Conservation (phyloP, 2,888 invertebrate species). For the Onthophagus sagittarius region DNA sequence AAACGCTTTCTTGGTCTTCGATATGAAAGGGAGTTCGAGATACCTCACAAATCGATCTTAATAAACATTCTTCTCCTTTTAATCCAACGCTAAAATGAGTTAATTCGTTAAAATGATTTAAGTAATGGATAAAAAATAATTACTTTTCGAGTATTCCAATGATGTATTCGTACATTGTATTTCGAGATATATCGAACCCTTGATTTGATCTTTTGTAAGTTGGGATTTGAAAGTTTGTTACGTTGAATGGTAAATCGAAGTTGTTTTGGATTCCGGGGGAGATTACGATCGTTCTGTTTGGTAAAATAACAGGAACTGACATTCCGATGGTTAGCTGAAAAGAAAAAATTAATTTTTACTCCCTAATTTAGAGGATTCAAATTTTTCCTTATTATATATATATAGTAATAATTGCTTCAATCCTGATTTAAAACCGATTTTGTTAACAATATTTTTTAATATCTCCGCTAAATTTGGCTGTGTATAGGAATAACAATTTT, state of each 20-base stretch:
- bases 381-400: too few species aligned
- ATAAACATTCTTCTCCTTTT: conserved; percentile 39
- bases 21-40: conserved; percentile 41
- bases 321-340: conserved; percentile 37
- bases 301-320: conserved; percentile 37
- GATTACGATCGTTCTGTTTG: conserved; percentile 37
- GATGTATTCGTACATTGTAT: conserved; percentile 39
- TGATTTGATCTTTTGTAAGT: conserved; percentile 34
- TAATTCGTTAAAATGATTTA: not conserved
- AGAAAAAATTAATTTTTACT: not conserved
- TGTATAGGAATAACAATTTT: too few species aligned
- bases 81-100: conserved; percentile 37
- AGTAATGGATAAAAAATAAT: not conserved
- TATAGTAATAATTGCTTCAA: too few species aligned
- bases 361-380: too few species aligned
- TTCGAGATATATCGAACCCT: conserved; percentile 35
- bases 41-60: conserved; percentile 41
- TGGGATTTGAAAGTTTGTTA: conserved; percentile 33
- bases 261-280: conserved; percentile 38
- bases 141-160: conserved; percentile 38
- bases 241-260: conserved; percentile 38
- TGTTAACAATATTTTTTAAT: too few species aligned
- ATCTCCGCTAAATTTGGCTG: too few species aligned
- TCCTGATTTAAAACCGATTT: too few species aligned
- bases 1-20: conserved; percentile 41